phyloP scores from a whole-genome alignment of 2,797 vertebrate species.

The Pogoniulus pusillus region DNA sequence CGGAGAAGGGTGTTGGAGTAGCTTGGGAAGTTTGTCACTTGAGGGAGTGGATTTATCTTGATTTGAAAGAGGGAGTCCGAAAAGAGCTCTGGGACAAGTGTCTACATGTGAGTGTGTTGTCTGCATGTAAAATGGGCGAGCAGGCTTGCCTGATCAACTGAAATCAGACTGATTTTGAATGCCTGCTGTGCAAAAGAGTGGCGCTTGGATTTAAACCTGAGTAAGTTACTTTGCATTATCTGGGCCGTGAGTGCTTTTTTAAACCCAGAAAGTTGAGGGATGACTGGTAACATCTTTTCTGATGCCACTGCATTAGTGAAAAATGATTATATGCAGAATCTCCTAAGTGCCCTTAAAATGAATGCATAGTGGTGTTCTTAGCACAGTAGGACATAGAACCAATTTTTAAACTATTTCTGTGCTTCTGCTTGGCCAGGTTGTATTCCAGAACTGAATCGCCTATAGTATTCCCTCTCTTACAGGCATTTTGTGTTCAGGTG shows the following conservation, averaged over 20 bases:
- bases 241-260: no score
- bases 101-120: not conserved
- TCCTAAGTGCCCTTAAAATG: not conserved
- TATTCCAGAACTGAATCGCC: not conserved
- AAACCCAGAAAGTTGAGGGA: not conserved
- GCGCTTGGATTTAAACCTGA: not conserved
- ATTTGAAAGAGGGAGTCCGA: not conserved
- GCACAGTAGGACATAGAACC: not conserved
- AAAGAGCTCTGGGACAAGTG: not conserved
- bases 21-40: not conserved
- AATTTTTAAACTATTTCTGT: not conserved
- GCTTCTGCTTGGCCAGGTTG: not conserved
- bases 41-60: not conserved
- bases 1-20: not conserved
- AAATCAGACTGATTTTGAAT: not conserved
- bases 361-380: accelerated
- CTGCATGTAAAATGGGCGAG: not conserved
- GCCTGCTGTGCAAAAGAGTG: not conserved
- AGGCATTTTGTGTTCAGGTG: not conserved
- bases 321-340: not conserved
- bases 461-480: not conserved
- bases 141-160: not conserved
- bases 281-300: not conserved
- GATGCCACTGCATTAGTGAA: not conserved
- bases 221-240: not conserved